Evolutionary conservation across 2,797 vertebrate genomes (phyloP).

Genomic region (Myotis myotis): DNA sequence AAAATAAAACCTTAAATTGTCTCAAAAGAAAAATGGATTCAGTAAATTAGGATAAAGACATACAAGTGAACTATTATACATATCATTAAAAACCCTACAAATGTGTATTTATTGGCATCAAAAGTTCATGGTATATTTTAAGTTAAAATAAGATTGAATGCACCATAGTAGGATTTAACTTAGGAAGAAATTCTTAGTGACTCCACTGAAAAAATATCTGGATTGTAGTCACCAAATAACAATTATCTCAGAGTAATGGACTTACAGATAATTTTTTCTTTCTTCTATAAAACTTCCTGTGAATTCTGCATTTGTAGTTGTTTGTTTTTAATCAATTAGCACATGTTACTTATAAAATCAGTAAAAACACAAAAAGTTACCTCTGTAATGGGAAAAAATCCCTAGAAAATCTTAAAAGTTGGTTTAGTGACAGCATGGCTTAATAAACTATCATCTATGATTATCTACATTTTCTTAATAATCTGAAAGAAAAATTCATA

Average conservation of each 20-base stretch:
- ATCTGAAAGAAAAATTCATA: conserved; percentile 21
- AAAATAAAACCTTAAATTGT: not conserved
- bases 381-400: not conserved
- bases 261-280: not conserved
- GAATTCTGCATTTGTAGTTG: not conserved
- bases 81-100: not conserved
- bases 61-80: not conserved
- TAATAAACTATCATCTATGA: not conserved
- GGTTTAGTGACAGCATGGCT: not conserved
- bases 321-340: conserved; percentile 19
- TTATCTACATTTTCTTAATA: not conserved
- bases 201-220: not conserved
- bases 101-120: not conserved
- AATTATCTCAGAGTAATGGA: not conserved
- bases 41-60: conserved; percentile 11
- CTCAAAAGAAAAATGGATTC: not conserved
- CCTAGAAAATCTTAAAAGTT: conserved; percentile 12
- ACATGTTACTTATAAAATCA: conserved; percentile 27
- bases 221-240: not conserved
- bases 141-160: conserved; percentile 23
- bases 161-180: not conserved
- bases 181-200: not conserved
- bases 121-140: not conserved
- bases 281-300: not conserved
- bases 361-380: conserved; percentile 14